phyloP scores from a whole-genome alignment of 2,797 vertebrate species.

The Siniperca scherzeri region DNA sequence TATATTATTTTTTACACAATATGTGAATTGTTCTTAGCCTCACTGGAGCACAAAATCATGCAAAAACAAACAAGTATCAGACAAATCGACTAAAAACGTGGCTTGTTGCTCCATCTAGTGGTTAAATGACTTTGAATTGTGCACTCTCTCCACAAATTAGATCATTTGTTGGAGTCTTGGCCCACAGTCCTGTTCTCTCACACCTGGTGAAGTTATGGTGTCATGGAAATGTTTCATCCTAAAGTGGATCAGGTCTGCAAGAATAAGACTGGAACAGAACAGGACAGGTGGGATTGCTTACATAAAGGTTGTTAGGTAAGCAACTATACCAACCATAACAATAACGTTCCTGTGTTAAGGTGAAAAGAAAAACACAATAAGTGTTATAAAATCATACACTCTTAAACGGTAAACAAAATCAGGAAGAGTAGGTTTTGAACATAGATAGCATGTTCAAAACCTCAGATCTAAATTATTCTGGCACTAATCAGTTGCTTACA shows the following conservation, averaged over 20 bases:
- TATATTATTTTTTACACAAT: not conserved
- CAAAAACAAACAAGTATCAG: not conserved
- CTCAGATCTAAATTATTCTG: not conserved
- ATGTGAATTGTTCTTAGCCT: not conserved
- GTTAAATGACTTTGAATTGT: constrained; percentile 3
- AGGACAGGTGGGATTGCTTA: constrained; percentile 1
- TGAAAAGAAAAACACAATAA: not conserved
- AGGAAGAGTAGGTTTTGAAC: not conserved
- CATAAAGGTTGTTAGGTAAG: not conserved
- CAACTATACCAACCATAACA: not conserved
- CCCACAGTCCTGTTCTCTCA: not conserved
- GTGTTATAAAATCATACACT: not conserved
- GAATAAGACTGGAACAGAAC: not conserved
- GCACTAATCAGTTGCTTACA: not conserved
- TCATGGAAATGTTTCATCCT: constrained; percentile 49
- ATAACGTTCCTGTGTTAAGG: not conserved
- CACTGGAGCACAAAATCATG: not conserved
- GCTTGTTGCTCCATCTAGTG: constrained; percentile 66
- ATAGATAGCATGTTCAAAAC: not conserved
- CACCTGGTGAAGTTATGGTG: constrained; percentile 29
- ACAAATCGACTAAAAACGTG: not conserved
- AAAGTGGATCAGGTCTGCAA: constrained; percentile 10
- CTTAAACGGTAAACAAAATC: not conserved
- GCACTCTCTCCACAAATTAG: constrained; percentile 6
- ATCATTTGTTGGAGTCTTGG: constrained; percentile 29